phyloP scores from a whole-genome alignment of 2,888 invertebrate species.

The Plebejus melissa region DNA sequence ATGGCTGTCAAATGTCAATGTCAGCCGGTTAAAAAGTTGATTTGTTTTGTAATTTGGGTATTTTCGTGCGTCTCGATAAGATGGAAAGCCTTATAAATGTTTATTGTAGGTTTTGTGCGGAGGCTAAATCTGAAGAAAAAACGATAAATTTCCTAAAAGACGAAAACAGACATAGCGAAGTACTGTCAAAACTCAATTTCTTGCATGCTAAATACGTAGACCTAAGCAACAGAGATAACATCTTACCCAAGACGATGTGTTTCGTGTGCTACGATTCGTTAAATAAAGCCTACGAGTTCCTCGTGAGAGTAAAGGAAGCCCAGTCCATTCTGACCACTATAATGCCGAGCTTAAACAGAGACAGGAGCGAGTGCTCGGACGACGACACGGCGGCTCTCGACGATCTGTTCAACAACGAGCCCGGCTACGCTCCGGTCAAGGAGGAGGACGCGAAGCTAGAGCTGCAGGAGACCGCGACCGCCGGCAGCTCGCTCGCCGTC shows the following conservation, averaged over 20 bases:
- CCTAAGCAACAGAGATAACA: constrained; percentile 46
- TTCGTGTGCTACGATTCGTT: constrained; percentile 60
- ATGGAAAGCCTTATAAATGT: constrained; percentile 49
- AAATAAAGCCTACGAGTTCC: constrained; percentile 59
- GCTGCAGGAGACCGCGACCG: constrained; percentile 36
- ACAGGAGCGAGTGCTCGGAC: constrained; percentile 48
- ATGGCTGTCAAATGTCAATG: background rate
- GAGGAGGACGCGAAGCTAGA: constrained; percentile 32
- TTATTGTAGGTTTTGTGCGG: constrained; percentile 64
- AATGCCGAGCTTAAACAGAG: constrained; percentile 40
- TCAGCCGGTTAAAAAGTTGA: constrained; percentile 15
- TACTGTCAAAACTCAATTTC: constrained; percentile 51
- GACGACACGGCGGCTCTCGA: constrained; percentile 51
- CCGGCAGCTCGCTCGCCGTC: constrained; percentile 42
- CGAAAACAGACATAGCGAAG: constrained; percentile 49
- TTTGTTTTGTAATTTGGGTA: constrained; percentile 27
- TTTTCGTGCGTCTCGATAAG: constrained; percentile 16
- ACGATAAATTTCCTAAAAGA: constrained; percentile 48
- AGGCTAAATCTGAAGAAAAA: constrained; percentile 52
- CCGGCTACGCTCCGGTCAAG: constrained; percentile 34
- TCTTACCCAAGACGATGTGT: constrained; percentile 61
- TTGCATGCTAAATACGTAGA: constrained; percentile 65
- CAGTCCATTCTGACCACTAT: constrained; percentile 50
- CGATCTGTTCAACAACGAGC: constrained; percentile 43
- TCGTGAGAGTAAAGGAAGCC: constrained; percentile 52